Evolutionary conservation across 2,113 vertebrate species (phyloP), one percentile per base, ranked within the genome.

Genomic region (Ctenodactylus gundi): DNA sequence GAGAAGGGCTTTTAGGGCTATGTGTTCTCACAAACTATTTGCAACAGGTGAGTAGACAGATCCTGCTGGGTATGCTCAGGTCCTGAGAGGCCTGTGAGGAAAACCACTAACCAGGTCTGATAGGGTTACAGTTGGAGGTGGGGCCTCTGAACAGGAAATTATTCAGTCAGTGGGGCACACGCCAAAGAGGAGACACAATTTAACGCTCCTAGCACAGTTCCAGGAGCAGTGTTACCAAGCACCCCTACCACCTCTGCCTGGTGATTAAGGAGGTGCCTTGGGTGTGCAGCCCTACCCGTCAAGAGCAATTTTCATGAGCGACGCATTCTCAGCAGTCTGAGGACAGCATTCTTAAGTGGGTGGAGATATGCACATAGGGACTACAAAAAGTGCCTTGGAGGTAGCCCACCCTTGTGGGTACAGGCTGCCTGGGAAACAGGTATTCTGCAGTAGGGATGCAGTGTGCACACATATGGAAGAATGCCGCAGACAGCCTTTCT

Each of bases 361-460:
- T 49, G 39, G 2, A 13, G 6, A 7, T 25, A 62, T 15, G 34
- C 6, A 25, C 0, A n/a, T n/a, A n/a, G n/a, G n/a, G n/a, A n/a
- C n/a, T n/a, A n/a, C n/a, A n/a, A n/a, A n/a, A n/a, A n/a, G n/a
- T n/a, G n/a, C n/a, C n/a, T n/a, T 17, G 23, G 11, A 27, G 25
- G 13, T 67, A 20, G 29, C 29, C 49, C 15, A 41, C 23, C 7
- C 60, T 67, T 3, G 31, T 49, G 25, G 0, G 34, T 1, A 46
- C 6, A 9, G 23, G 25, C 21, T 44, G 8, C 1, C 57, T 21
- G 72, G 39, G 76, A 90, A 65, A 51, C 29, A 39, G 5, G 2
- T 9, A 75, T 29, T 67, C 29, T 46, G 6, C 10, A 6, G 11
- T n/a, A n/a, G n/a, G n/a, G n/a, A n/a, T n/a, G n/a, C n/a, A n/a